Base-by-base conservation (phyloP, 2,797 vertebrate species). In the Borostomias antarcticus region DNA sequence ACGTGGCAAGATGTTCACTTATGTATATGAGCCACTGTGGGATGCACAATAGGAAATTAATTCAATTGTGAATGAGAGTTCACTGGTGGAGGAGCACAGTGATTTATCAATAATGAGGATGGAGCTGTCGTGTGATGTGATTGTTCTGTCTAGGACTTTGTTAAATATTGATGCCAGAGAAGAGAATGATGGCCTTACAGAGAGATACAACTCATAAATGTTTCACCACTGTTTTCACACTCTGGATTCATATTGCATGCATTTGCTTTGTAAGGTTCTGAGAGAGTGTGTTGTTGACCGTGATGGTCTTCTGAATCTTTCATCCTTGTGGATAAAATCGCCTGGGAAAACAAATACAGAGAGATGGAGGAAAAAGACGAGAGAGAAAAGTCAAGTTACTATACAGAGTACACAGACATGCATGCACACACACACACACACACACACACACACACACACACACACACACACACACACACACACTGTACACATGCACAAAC, bases 131-230 rank as follows among this genome's bases (percentile, higher is more conserved):
- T 40, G 32, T 26, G 21, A 66, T 53, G 26, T 45, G 58, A 54
- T 54, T 67, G 65, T 48, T 51, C 9, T 28, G 23, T 23, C 30
- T 29, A 19, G 50, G 17, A n/a, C 9, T 40, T 37, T 60, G 47
- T 28, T 61, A 33, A 54, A 61, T 68, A 68, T 68, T 61, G 58
- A 68, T 54, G 58, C 3, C 25, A 23, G 15, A 8, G 47, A 29
- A 29, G 11, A n/a, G 19, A 52, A 29, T 15, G 30, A 43, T 2
- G n/a, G 48, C 21, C 8, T 68, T 13, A 56, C 19, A 48, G 17
- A 30, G 33, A 52, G 11, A 58, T 2, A 60, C 5, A n/a, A 32
- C 53, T 60, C 26, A 37, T 68, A 13, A 58, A 58, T 48, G 40
- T 66, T 66, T 19, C 17, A 37, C 23, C 21, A 4, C 5, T 23